These are phyloP conservation scores for Criorhina ranunculi DNA, from an alignment of 2,888 invertebrate genomes.

Conservation along the genomic window DNA sequence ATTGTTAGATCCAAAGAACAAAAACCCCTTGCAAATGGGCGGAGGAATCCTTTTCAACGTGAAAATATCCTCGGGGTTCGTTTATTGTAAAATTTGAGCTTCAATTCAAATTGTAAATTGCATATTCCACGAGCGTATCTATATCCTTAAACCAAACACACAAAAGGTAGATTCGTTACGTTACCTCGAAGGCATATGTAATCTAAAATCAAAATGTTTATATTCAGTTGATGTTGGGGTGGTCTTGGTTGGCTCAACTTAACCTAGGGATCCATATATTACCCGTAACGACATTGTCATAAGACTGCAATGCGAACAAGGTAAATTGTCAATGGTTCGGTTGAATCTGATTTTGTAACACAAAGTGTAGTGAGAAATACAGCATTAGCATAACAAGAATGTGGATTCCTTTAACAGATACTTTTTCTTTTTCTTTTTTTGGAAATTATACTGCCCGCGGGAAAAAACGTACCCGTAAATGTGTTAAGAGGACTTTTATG, in stretches of 20 bases:
- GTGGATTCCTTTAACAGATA: slow-evolving; percentile 54
- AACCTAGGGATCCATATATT: slow-evolving; percentile 68
- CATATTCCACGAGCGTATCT: slow-evolving; percentile 55
- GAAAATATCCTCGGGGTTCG: slow-evolving; percentile 42
- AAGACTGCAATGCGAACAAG: slow-evolving; percentile 54
- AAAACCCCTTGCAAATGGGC: slow-evolving; percentile 20
- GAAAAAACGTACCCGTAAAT: slow-evolving; percentile 28
- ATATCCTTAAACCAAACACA: neutral
- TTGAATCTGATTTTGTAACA: slow-evolving; percentile 58
- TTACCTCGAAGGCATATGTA: slow-evolving; percentile 65
- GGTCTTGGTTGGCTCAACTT: slow-evolving; percentile 35
- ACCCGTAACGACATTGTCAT: slow-evolving; percentile 62
- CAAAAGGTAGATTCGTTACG: slow-evolving; percentile 50
- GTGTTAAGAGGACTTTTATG: slow-evolving; percentile 16
- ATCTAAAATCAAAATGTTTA: slow-evolving; percentile 76
- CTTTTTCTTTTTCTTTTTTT: slow-evolving; percentile 21
- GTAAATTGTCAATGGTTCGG: slow-evolving; percentile 43
- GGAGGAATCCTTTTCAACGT: slow-evolving; percentile 38
- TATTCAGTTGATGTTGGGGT: slow-evolving; percentile 52
- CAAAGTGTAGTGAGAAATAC: slow-evolving; percentile 25
- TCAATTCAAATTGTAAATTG: slow-evolving; percentile 70
- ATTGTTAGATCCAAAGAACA: slow-evolving; percentile 45
- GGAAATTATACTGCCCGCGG: slow-evolving; percentile 56
- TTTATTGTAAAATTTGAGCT: slow-evolving; percentile 68
- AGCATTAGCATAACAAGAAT: slow-evolving; percentile 73